Conservation (phyloP, 2,797 vertebrate genomes). For the Spinibarbus caldwelli region DNA sequence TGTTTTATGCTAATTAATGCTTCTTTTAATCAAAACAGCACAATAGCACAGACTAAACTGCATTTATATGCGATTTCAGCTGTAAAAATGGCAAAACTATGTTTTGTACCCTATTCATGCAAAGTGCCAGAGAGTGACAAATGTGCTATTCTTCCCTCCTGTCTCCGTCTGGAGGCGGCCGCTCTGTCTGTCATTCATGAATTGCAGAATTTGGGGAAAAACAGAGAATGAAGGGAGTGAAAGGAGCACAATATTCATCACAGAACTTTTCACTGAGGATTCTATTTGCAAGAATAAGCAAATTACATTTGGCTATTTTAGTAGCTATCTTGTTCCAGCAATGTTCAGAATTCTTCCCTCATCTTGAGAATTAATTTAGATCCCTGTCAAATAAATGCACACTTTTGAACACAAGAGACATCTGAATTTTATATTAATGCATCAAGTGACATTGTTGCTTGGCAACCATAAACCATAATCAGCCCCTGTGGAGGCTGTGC, state of each 20-base stretch:
- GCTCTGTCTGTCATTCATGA: slow-evolving; percentile 8
- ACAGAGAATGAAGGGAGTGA: background rate
- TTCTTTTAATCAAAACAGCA: background rate
- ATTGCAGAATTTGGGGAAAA: background rate
- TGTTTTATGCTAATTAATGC: background rate
- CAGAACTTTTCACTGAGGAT: no score
- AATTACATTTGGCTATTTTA: background rate
- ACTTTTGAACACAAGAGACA: background rate
- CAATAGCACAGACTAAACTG: background rate
- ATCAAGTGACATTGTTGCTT: background rate
- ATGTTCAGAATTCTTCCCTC: background rate
- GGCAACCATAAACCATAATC: background rate
- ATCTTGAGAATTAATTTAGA: background rate
- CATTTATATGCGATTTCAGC: background rate
- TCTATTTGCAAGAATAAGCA: background rate
- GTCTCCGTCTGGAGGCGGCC: background rate
- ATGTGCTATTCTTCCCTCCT: no score
- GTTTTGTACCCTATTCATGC: background rate
- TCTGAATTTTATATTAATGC: background rate
- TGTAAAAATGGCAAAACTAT: no score
- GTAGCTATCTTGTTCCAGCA: background rate
- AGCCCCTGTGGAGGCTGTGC: background rate
- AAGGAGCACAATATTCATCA: background rate
- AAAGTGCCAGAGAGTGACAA: background rate
- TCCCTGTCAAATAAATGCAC: background rate